Evolutionary conservation across 1,140 invertebrate genomes (phyloP).

Genomic region (Ganaspis sp.): DNA sequence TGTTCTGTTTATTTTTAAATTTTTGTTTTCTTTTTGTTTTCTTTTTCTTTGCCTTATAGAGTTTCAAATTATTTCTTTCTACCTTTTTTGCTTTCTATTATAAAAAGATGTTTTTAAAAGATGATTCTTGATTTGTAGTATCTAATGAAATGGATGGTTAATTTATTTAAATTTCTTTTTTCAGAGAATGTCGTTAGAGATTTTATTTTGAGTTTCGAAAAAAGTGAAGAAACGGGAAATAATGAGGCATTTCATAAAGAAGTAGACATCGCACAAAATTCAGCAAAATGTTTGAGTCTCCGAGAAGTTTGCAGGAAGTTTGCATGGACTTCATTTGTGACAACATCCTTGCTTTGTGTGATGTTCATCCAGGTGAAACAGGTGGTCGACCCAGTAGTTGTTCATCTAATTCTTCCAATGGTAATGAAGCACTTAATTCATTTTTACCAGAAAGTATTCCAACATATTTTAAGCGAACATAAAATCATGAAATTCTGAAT

Average conservation of each 20-base stretch:
- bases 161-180: neutral
- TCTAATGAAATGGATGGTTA: no score
- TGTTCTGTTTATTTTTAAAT: no score
- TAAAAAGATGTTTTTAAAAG: no score
- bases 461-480: no score
- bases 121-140: no score
- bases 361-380: conserved; percentile 66
- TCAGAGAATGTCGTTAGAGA: neutral
- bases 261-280: conserved; percentile 6
- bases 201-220: neutral
- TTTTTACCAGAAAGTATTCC: neutral
- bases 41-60: no score
- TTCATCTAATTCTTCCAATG: conserved; percentile 48
- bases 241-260: conserved; percentile 5
- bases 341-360: conserved; percentile 80
- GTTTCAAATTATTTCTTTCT: no score
- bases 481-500: no score
- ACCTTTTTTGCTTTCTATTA: no score
- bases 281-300: conserved; percentile 79
- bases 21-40: no score
- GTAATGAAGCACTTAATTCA: conserved; percentile 40
- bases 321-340: conserved; percentile 85
- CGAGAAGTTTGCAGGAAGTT: conserved; percentile 80
- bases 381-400: conserved; percentile 47
- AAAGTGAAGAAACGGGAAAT: neutral